Conservation (phyloP, 1,140 invertebrate genomes). For the Caenorhabditis brenneri region DNA sequence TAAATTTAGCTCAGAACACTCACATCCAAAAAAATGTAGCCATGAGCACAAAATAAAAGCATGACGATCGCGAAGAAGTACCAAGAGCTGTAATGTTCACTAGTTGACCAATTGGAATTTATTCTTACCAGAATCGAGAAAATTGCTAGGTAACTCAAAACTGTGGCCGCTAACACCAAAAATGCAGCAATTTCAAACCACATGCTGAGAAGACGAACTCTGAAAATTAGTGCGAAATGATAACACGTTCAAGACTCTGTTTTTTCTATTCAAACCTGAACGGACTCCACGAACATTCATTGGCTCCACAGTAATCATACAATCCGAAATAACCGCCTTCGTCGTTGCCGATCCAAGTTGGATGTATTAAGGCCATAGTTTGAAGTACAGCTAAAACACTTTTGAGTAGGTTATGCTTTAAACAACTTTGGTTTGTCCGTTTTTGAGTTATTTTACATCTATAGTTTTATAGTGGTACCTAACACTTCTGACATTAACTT, state of each 20-base stretch:
- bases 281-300: slow-evolving; percentile 47
- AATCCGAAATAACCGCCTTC: slow-evolving; percentile 56
- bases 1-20: too few relatives aligned
- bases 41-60: slow-evolving; percentile 52
- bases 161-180: slow-evolving; percentile 47
- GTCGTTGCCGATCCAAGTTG: slow-evolving; percentile 53
- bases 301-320: slow-evolving; percentile 53
- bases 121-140: slow-evolving; percentile 53
- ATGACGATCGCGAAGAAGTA: slow-evolving; percentile 53
- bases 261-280: not conserved
- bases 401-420: too few relatives aligned
- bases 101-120: not conserved
- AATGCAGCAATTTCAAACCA: slow-evolving; percentile 52
- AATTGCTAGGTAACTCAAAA: slow-evolving; percentile 52
- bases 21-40: slow-evolving; percentile 57
- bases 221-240: slow-evolving; percentile 18
- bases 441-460: too few relatives aligned
- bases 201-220: slow-evolving; percentile 31
- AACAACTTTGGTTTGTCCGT: too few relatives aligned
- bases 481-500: too few relatives aligned
- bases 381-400: slow-evolving; percentile 51
- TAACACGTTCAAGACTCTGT: not conserved
- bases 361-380: slow-evolving; percentile 52
- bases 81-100: slow-evolving; percentile 46
- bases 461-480: too few relatives aligned